These are phyloP conservation scores for Oceanodroma leucorhoa DNA, from an alignment of 2,797 vertebrate genomes.

Conservation along the genomic window DNA sequence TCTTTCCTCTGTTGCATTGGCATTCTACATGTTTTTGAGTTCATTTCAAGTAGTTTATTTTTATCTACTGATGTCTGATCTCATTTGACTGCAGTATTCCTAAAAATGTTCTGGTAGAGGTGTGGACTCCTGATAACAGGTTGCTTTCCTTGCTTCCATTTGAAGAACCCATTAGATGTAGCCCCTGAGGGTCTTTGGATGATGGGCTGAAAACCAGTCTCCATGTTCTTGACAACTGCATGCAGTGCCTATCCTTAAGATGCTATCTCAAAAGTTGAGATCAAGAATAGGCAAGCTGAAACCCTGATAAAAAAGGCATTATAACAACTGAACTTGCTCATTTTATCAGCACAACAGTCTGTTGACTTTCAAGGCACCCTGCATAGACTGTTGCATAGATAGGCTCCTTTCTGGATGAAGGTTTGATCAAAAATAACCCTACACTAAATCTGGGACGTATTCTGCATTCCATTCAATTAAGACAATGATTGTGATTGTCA, in stretches of 20 bases:
- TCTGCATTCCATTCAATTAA: conserved; percentile 15
- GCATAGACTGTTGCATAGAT: neutral
- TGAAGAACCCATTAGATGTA: neutral
- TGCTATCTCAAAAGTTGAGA: neutral
- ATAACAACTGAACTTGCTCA: neutral
- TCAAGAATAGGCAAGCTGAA: neutral
- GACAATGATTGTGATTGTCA: neutral
- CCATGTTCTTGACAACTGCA: neutral
- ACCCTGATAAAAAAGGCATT: neutral
- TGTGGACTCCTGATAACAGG: neutral
- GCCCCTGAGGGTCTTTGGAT: neutral
- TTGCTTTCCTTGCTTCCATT: neutral
- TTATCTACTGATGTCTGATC: neutral
- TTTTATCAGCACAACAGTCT: neutral
- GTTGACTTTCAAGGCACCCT: neutral
- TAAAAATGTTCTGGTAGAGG: neutral
- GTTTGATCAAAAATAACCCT: conserved; percentile 1
- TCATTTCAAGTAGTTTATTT: neutral
- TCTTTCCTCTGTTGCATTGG: neutral
- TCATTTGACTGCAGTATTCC: neutral
- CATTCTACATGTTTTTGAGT: neutral
- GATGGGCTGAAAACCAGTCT: neutral
- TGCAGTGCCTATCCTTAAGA: neutral
- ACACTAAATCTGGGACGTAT: neutral
- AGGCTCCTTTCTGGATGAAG: neutral